Evolutionary conservation across 2,888 invertebrate species (phyloP).

Genomic region (Teleiodes luculella): DNA sequence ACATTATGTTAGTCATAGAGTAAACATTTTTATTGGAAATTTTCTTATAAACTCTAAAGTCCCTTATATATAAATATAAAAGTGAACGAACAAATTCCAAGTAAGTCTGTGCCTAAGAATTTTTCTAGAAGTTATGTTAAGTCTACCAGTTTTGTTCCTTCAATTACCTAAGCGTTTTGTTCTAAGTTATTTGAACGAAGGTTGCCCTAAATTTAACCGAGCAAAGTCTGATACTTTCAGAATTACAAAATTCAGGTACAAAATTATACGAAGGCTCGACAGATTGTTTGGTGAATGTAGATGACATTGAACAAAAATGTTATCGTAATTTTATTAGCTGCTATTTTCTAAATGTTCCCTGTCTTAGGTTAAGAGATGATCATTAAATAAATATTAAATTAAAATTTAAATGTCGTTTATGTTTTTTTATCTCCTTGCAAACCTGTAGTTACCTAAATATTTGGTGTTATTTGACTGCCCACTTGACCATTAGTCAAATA

Average conservation of each 20-base stretch:
- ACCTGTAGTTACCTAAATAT: not conserved
- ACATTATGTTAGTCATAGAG: no score
- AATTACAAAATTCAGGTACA: not conserved
- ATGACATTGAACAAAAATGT: constrained; percentile 64
- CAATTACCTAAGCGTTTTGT: no score
- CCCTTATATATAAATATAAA: no score
- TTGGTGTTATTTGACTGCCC: not conserved
- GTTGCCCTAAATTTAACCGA: no score
- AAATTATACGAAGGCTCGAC: constrained; percentile 33
- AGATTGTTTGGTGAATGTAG: constrained; percentile 39
- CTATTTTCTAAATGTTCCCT: constrained; percentile 75
- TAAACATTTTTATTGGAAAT: no score
- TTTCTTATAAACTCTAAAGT: no score
- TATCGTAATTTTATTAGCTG: constrained; percentile 71
- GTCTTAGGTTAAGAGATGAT: constrained; percentile 68
- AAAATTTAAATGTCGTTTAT: constrained; percentile 29
- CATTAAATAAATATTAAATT: constrained; percentile 67
- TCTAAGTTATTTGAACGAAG: no score
- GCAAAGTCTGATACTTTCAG: not conserved
- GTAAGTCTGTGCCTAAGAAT: no score
- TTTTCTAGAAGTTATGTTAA: no score
- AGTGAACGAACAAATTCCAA: no score
- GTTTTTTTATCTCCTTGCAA: constrained; percentile 9
- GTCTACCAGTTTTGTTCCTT: no score
- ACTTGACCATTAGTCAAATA: no score